These are phyloP conservation scores for Carlito syrichta DNA, from an alignment of 2,113 vertebrate species.

Conservation along the genomic window DNA sequence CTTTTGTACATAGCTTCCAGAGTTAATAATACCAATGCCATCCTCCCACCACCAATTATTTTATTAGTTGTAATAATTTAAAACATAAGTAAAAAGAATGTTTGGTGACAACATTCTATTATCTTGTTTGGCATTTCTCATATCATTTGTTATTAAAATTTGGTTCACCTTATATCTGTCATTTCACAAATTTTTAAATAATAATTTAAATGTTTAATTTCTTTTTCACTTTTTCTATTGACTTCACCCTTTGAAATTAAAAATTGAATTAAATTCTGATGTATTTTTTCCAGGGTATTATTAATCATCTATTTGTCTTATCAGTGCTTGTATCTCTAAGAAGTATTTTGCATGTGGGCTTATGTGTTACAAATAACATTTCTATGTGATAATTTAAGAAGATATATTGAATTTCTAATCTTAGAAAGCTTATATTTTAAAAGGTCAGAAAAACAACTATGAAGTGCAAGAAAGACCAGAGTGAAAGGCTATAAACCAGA, in stretches of 20 bases:
- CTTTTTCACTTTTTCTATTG: background rate
- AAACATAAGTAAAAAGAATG: background rate
- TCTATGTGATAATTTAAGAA: background rate
- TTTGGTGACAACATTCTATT: background rate
- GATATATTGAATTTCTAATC: constrained; percentile 1
- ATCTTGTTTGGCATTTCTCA: background rate
- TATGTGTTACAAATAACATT: background rate
- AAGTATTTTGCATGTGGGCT: background rate
- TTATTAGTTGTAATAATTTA: background rate
- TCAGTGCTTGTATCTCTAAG: background rate
- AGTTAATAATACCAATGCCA: constrained; percentile 67
- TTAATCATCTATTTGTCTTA: background rate
- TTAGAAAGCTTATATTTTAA: background rate
- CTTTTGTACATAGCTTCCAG: constrained; percentile 28
- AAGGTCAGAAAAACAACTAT: background rate
- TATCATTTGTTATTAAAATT: background rate
- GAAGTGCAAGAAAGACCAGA: background rate
- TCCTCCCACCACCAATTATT: background rate
- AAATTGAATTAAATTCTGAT: constrained; percentile 5
- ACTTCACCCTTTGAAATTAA: background rate
- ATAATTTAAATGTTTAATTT: background rate
- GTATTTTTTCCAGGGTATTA: background rate
- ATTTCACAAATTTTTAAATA: background rate
- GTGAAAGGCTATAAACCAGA: background rate
- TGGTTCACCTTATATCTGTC: background rate